Conservation (phyloP, 1,140 invertebrate species). For the Leptinotarsa texana region DNA sequence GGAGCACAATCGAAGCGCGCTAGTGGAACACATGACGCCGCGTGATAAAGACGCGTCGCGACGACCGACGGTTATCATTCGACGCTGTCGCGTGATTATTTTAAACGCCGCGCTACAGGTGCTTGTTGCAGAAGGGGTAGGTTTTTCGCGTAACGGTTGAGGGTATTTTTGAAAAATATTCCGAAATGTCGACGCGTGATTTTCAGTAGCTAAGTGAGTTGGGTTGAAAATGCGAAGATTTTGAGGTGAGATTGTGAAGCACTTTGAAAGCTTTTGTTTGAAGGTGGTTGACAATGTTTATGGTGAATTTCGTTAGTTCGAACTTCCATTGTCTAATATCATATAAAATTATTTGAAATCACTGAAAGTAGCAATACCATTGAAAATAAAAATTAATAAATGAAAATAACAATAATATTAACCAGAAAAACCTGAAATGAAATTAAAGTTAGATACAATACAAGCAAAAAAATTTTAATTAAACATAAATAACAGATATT, state of each 20-base stretch:
- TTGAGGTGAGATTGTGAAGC: neutral
- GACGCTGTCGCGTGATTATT: neutral
- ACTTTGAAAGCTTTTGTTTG: too few relatives aligned
- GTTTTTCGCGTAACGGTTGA: neutral
- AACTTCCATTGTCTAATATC: too few relatives aligned
- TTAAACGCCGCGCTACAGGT: neutral
- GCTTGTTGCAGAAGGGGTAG: neutral
- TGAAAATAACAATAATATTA: too few relatives aligned
- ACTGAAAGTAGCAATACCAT: too few relatives aligned
- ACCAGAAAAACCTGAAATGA: too few relatives aligned
- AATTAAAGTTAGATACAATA: too few relatives aligned
- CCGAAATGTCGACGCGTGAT: neutral
- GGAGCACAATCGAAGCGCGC: neutral
- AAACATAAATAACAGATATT: too few relatives aligned
- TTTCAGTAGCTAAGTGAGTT: neutral
- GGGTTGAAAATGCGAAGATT: neutral
- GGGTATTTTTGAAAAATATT: neutral
- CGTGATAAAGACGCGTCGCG: neutral
- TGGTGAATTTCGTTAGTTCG: too few relatives aligned
- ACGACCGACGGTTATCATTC: neutral
- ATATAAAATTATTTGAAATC: too few relatives aligned
- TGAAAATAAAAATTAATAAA: too few relatives aligned
- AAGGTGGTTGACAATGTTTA: too few relatives aligned
- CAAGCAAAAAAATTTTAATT: too few relatives aligned
- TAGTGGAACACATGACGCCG: neutral